Evolutionary conservation across 2,888 invertebrate species (phyloP), one percentile per base, ranked within the genome.

Genomic region (Villa cingulata): DNA sequence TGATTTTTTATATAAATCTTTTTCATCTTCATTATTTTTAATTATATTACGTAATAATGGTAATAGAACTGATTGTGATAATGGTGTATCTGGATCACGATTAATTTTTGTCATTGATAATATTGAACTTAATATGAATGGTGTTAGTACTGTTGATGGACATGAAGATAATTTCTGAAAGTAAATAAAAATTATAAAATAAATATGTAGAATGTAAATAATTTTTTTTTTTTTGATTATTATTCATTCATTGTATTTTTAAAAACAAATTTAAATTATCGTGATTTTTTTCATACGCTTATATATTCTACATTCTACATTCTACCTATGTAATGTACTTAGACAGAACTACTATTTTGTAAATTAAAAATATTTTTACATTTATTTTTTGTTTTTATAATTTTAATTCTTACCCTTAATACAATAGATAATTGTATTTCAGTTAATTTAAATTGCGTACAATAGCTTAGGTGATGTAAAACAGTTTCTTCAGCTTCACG

Each of bases 71-170:
- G 66, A 63, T 4, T 60, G 56, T 0, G 64, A 62, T 27, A 65
- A 52, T 9, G 59, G 58, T 4, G 59, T 56, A 50, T 67, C 66
- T 1, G 68, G 66, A 48, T 69, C 63, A n/a, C 69, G 65, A 53
- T 68, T 69, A 0, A 62, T 59, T 4, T 56, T 58, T 2, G 65
- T 63, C 66, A 69, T 66, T 0, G 65, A 62, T 15, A 81, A 64
- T 17, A 80, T 62, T 15, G 77, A 70, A 49, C 77, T 74, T n/a
- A 80, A 62, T 52, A 79, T 71, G 59, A 81, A 81, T 1, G 80
- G 76, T 53, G 79, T 75, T 27, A 81, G 60, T 39, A 79, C 62
- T 45, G 73, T 72, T 59, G 80, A 77, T 0, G 80, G 78, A 47
- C 72, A 70, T 48, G 72, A 70, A 2, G 66, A 58, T 20, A 77